Conservation (phyloP, 1,140 invertebrate species). For the Chrysopa pallens region DNA sequence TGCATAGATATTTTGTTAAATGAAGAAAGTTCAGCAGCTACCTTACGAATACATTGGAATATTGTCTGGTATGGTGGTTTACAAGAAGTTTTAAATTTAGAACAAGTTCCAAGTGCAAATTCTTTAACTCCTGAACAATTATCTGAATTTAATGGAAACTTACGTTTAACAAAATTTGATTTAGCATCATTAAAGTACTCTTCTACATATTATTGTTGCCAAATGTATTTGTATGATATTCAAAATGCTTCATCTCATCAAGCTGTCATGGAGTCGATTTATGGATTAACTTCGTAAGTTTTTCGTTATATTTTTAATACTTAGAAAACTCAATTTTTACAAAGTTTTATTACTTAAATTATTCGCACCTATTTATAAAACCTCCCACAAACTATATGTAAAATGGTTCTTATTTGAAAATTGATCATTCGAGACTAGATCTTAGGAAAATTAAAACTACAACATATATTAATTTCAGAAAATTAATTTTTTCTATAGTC, state of each 20-base stretch:
- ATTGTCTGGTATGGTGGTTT: constrained; percentile 25
- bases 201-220: constrained; percentile 25
- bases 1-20: constrained; percentile 4
- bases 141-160: constrained; percentile 12
- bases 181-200: constrained; percentile 25
- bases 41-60: constrained; percentile 32
- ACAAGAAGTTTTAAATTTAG: constrained; percentile 15
- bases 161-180: constrained; percentile 26
- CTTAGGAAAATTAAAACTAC: too few species aligned
- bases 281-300: constrained; percentile 32
- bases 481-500: too few species aligned
- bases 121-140: constrained; percentile 6
- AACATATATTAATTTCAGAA: too few species aligned
- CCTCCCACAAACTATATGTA: too few species aligned
- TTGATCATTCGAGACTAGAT: too few species aligned
- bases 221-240: constrained; percentile 30
- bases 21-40: constrained; percentile 20
- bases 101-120: constrained; percentile 7
- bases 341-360: too few species aligned
- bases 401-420: too few species aligned
- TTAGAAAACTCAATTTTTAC: too few species aligned
- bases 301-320: too few species aligned
- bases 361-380: too few species aligned
- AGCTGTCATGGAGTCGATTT: constrained; percentile 28
- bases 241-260: constrained; percentile 40